Conservation (phyloP, 1,140 invertebrate genomes). For the Polypedilum vanderplanki region DNA sequence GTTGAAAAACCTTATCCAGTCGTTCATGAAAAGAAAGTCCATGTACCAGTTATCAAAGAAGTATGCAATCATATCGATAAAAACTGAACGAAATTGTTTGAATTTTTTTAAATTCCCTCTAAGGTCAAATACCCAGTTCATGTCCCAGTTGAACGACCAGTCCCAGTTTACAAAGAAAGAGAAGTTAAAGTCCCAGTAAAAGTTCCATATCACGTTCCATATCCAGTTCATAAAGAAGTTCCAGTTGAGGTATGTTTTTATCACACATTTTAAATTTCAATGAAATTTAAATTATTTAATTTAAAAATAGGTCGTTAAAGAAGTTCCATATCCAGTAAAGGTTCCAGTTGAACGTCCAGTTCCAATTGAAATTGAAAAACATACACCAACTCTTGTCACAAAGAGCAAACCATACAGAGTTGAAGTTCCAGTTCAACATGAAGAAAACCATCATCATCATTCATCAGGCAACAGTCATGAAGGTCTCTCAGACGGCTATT, state of each 20-base stretch:
- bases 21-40: slow-evolving; percentile 41
- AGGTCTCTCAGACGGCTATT: neutral
- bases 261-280: no score
- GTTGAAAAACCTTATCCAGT: slow-evolving; percentile 52
- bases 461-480: slow-evolving; percentile 29
- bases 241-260: slow-evolving; percentile 42
- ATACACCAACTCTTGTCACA: slow-evolving; percentile 51
- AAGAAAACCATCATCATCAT: slow-evolving; percentile 42
- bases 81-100: no score
- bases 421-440: slow-evolving; percentile 47
- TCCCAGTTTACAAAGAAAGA: slow-evolving; percentile 50
- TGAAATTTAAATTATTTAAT: no score
- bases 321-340: slow-evolving; percentile 53
- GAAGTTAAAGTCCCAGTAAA: slow-evolving; percentile 52
- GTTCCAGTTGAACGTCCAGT: slow-evolving; percentile 53
- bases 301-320: slow-evolving; percentile 46
- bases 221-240: slow-evolving; percentile 49
- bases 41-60: slow-evolving; percentile 44
- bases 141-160: slow-evolving; percentile 45
- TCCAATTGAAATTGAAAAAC: slow-evolving; percentile 52
- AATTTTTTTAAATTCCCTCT: no score
- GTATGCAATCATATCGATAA: neutral
- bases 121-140: slow-evolving; percentile 43
- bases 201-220: slow-evolving; percentile 49
- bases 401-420: slow-evolving; percentile 54